Evolutionary conservation across 2,888 invertebrate genomes (phyloP), one percentile per base, ranked within the genome.

Genomic region (Hyposoter dolosus): DNA sequence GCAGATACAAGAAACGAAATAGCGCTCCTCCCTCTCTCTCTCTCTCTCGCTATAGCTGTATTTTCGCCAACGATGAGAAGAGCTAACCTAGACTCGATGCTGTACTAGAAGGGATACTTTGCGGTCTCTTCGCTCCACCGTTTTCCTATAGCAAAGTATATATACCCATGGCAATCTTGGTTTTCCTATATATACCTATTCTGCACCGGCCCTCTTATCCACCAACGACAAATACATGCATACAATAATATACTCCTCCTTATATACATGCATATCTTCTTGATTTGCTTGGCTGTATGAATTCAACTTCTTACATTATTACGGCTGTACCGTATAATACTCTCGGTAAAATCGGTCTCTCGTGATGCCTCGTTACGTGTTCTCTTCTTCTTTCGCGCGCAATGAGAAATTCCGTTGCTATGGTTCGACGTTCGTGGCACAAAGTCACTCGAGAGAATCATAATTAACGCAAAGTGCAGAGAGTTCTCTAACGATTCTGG

Each of bases 111-210:
- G 78, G 68, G 84, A 82, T 78, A 82, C 65, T 69, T 82, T 84
- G 84, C 86, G 86, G 84, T 84, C 86, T 84, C 81, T 17, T 68
- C 63, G 53, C 74, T 79, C 78, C 75, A 53, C 77, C 78, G 82
- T 86, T 84, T 86, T 84, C 84, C 78, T 82, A 78, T 75, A 68
- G 68, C 53, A 17, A 32, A 53, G 53, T 60, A 75, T 68, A 75
- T 75, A 68, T 63, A 77, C 53, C 45, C 78, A 66, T 84, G 53
- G 75, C 84, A 86, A 86, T 83, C 86, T 86, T 68, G 74, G 28
- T 66, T 75, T 78, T 45, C 77, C 74, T 28, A 40, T 35, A 19
- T 68, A 63, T 80, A 50, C 47, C 60, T 63, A 65, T 80, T 68
- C 82, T 35, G 2, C 60, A 40, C 32, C 56, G 65, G 74, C 43